Base-by-base conservation (phyloP, 2,888 invertebrate species). In the Chloroclystis v-ata region DNA sequence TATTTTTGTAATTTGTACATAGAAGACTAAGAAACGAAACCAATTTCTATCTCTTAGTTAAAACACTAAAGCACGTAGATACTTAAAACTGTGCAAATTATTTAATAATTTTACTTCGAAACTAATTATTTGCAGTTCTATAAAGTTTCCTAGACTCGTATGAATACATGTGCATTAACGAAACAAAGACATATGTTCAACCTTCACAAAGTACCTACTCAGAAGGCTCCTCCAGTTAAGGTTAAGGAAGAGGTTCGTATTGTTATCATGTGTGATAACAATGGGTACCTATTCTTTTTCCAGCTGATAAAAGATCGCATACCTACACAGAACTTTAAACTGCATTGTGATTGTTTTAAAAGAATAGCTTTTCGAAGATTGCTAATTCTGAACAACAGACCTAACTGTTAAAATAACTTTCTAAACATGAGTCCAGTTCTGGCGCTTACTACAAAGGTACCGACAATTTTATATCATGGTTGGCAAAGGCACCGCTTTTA, bases 401-500 rank as follows among this genome's bases (percentile, higher is more conserved):
- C 50, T 81, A 82, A 82, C 82, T 77, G 75, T 78, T 55, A 71
- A 84, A 77, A 77, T 82, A 83, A 80, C 75, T 82, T 81, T 82
- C 77, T 73, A 72, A 63, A 69, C 61, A 52, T 56, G 56, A 62
- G 65, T 56, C 67, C 69, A 64, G 61, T 59, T 63, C 61, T 69
- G 72, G 73, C 75, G 78, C 71, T 72, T 67, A 51, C 54, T 57
- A 64, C 68, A 82, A 81, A 82, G 66, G 57, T 43, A 60, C 83
- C 83, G 80, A 72, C 68, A 64, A 72, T 82, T 48, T 83, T 72
- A 85, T 83, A 84, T 82, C 71, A 76, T 65, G 46, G 54, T 58
- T 63, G 62, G 59, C 57, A 77, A 81, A 75, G 67, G 56, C 39
- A 57, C 84, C 82, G 82, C 65, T 60, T 79, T 82, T 79, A 78